Conservation (phyloP, 2,888 invertebrate species). For the Aethes cnicana region DNA sequence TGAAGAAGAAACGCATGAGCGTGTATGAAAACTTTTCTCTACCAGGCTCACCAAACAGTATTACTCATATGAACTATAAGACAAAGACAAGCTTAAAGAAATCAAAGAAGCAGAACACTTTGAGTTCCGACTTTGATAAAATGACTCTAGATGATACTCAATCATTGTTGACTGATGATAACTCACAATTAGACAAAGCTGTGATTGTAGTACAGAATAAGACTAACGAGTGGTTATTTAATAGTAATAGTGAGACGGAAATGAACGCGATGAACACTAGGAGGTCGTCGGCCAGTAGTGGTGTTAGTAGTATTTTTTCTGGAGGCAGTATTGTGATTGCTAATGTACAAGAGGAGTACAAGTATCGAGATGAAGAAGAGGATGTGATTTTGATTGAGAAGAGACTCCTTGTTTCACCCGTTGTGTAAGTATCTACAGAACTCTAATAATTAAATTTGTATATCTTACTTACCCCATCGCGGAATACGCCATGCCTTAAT, state of each 20-base stretch:
- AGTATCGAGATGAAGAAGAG: slow-evolving; percentile 87
- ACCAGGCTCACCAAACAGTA: slow-evolving; percentile 67
- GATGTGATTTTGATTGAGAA: slow-evolving; percentile 87
- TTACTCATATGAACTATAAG: slow-evolving; percentile 68
- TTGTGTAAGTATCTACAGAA: slow-evolving; percentile 70
- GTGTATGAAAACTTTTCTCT: slow-evolving; percentile 72
- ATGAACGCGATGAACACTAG: slow-evolving; percentile 58
- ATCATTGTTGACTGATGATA: slow-evolving; percentile 47
- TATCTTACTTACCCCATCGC: too few species aligned
- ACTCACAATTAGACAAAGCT: slow-evolving; percentile 57
- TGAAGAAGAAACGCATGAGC: slow-evolving; percentile 50
- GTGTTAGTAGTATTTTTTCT: slow-evolving; percentile 69
- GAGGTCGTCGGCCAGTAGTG: slow-evolving; percentile 72
- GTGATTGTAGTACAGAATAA: slow-evolving; percentile 65
- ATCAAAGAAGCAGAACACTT: slow-evolving; percentile 34
- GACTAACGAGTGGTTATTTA: slow-evolving; percentile 66
- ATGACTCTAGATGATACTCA: slow-evolving; percentile 38
- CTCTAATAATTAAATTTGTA: neutral
- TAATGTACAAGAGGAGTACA: slow-evolving; percentile 87
- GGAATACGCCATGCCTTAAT: too few species aligned
- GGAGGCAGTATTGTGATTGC: slow-evolving; percentile 75
- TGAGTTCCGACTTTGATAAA: slow-evolving; percentile 35
- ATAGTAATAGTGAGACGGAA: slow-evolving; percentile 41
- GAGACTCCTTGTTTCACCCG: slow-evolving; percentile 77
- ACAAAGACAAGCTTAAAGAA: slow-evolving; percentile 61